Percentiles rank a stretch among this genome's conserved stretches.
phyloP scores from a whole-genome alignment of 2,888 invertebrate genomes.

The Ceraclea dissimilis region DNA sequence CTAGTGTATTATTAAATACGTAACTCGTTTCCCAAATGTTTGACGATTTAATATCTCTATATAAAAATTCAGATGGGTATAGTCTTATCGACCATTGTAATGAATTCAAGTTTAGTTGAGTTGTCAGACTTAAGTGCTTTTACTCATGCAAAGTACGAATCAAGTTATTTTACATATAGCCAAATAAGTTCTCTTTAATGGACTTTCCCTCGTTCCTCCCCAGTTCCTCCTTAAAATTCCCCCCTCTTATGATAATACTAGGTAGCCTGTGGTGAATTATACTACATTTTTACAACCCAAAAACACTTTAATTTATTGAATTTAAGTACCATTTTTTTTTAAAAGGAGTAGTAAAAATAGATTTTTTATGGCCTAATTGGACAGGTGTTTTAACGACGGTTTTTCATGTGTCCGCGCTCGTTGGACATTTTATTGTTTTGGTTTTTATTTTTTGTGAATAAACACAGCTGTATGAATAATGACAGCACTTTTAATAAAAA shows the following conservation, averaged over 20 bases:
- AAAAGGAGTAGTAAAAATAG: background rate
- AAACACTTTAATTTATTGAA: conserved; percentile 2
- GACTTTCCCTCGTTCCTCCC: background rate
- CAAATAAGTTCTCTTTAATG: conserved; percentile 4
- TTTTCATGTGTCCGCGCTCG: background rate
- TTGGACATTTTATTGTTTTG: background rate
- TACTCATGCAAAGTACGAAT: conserved; percentile 21
- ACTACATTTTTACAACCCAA: conserved; percentile 3
- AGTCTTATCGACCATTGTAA: conserved; percentile 8
- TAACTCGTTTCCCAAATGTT: background rate
- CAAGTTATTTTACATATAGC: conserved; percentile 6
- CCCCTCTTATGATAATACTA: background rate
- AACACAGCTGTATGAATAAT: too few relatives aligned
- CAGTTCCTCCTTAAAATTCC: background rate
- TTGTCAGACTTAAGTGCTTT: conserved; percentile 21
- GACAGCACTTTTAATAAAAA: too few relatives aligned
- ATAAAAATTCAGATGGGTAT: background rate
- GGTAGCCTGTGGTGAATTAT: background rate
- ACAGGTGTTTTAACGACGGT: background rate
- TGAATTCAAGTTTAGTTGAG: conserved; percentile 12
- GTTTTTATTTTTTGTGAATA: too few relatives aligned
- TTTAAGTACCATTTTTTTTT: background rate
- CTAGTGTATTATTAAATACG: background rate
- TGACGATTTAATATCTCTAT: conserved; percentile 1
- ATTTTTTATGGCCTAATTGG: background rate